Conservation (phyloP, 2,888 invertebrate genomes). For the Chloroclysta siterata region DNA sequence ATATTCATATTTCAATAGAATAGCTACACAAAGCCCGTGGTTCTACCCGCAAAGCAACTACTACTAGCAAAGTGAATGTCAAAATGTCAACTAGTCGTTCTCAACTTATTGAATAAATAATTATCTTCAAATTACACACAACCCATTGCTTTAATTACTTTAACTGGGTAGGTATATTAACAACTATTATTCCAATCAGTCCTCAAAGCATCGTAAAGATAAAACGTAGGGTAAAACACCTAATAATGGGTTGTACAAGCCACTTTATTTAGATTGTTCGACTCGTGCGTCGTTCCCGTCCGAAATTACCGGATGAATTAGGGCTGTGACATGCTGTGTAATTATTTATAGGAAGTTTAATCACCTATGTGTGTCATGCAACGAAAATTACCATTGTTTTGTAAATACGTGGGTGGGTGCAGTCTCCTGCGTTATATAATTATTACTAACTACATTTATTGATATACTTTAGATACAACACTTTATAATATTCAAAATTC, state of each 20-base stretch:
- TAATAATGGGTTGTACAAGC: conserved; percentile 64
- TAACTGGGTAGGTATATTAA: conserved; percentile 17
- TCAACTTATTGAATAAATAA: not conserved
- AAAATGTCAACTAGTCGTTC: too few species aligned
- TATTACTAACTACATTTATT: too few species aligned
- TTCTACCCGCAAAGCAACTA: not conserved
- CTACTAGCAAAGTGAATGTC: too few species aligned
- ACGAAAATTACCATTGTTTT: conserved; percentile 1
- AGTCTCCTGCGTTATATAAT: too few species aligned
- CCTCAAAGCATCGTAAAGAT: conserved; percentile 47
- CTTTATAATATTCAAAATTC: too few species aligned
- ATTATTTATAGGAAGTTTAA: conserved; percentile 38
- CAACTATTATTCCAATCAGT: conserved; percentile 50
- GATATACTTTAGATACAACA: too few species aligned
- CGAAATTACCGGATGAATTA: conserved; percentile 47
- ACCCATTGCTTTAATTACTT: conserved; percentile 44
- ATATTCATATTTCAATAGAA: conserved; percentile 24
- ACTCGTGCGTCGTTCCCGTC: conserved; percentile 41
- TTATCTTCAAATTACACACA: not conserved
- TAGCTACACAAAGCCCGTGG: not conserved
- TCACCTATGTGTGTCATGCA: conserved; percentile 17
- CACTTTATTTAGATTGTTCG: conserved; percentile 69
- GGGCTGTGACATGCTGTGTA: conserved; percentile 39
- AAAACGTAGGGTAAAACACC: conserved; percentile 58
- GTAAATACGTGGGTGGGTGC: not conserved